Base-by-base conservation (phyloP, 2,888 invertebrate species). In the Acleris literana region DNA sequence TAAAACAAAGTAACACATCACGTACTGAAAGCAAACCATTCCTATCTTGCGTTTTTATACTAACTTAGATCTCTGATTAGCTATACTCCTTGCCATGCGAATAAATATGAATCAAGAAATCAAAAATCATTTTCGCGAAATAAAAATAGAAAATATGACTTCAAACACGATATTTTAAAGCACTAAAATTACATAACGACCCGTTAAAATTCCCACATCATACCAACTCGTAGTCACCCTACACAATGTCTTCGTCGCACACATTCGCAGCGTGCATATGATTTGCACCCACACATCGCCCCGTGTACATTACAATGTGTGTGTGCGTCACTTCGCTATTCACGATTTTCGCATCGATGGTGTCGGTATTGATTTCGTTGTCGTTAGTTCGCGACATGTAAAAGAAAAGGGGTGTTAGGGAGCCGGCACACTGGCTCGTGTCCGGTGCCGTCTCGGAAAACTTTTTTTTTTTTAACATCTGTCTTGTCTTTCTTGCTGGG, bases 351-450 rank as follows among this genome's bases (percentile, higher is more conserved):
- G 90, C 92, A 90, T 92, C 91, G 89, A 92, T 90, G 91, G 91
- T 91, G 92, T 90, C 85, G 78, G 91, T 92, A 92, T 92, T 92
- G 92, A 92, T 92, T 92, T 90, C 88, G 88, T 92, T 92, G 92
- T 92, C 91, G 92, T 92, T 91, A 90, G 90, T 84, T 82, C 77
- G 88, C 86, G 90, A 90, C 91, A 90, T 90, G 89, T 88, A 86
- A 90, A 86, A 90, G 87, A 87, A 92, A 90, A 90, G 90, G 90
- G 90, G 89, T 91, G 82, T 86, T 79, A 85, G 79, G 82, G 78
- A 69, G 80, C 74, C 70, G 79, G 73, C 81, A 84, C 82, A 85
- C 82, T 80, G 73, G 76, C 62, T 18, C 3, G 54, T 43, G 55
- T 55, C 55, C 55, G 20, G 55, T 20, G 20, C n/a, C 13, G 46